Conservation (phyloP, 1,140 invertebrate species). For the Nephila pilipes region DNA sequence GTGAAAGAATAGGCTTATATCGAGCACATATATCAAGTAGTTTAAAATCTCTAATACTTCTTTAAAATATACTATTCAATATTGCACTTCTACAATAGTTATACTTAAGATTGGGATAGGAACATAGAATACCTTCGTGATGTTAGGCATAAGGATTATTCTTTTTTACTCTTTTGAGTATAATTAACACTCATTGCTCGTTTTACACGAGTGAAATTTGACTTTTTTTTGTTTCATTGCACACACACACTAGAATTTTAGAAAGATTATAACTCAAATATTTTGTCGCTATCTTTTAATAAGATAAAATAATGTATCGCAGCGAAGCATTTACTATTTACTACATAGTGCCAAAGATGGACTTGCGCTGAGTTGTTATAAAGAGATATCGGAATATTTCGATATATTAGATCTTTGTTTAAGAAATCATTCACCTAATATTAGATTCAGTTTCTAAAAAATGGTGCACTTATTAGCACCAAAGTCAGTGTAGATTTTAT, state of each 20-base stretch:
- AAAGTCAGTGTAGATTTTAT: too few relatives aligned
- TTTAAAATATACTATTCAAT: background rate
- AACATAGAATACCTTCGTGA: background rate
- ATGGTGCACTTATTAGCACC: too few relatives aligned
- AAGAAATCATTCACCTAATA: background rate
- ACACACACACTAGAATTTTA: background rate
- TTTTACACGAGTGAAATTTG: background rate
- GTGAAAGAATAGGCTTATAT: background rate
- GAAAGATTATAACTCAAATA: background rate
- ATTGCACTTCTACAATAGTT: slow-evolving; percentile 18
- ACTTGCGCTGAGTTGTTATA: background rate
- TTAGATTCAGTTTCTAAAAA: background rate
- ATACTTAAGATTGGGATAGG: slow-evolving; percentile 6
- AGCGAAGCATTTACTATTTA: slow-evolving; percentile 13
- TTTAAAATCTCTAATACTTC: background rate
- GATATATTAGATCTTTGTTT: background rate
- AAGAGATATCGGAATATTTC: background rate
- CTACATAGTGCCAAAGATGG: slow-evolving; percentile 26
- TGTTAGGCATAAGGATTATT: background rate
- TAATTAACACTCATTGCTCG: background rate
- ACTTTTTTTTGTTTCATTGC: background rate
- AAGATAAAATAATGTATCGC: background rate
- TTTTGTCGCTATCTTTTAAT: slow-evolving; percentile 23
- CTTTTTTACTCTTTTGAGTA: background rate
- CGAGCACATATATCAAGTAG: slow-evolving; percentile 6